phyloP scores from a whole-genome alignment of 2,797 vertebrate species.

The Halcyon smyrnensis region DNA sequence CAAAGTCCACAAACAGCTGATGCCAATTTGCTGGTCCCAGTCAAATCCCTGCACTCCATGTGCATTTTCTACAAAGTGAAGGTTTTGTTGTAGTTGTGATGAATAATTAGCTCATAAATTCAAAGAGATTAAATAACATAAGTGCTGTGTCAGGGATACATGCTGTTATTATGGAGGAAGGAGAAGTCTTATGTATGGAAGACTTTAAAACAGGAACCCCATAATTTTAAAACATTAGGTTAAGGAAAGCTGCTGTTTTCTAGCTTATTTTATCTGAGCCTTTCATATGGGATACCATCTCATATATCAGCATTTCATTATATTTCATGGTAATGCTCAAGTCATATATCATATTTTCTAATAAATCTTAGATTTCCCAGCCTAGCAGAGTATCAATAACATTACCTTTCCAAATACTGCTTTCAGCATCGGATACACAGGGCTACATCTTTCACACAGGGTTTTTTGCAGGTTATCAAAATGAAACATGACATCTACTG shows the following conservation, averaged over 20 bases:
- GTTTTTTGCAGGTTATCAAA: constrained; percentile 28
- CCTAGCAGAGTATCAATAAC: constrained; percentile 3
- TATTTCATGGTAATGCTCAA: constrained; percentile 12
- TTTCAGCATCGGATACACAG: background rate
- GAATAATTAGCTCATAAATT: background rate
- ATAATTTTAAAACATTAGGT: background rate
- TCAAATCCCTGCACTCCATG: background rate
- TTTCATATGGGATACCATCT: background rate
- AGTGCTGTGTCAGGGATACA: accelerated
- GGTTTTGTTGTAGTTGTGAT: background rate
- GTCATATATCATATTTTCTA: constrained; percentile 29
- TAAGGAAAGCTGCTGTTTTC: background rate
- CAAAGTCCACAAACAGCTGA: background rate
- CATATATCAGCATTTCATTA: constrained; percentile 48
- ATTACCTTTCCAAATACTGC: constrained; percentile 9
- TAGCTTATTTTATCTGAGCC: background rate
- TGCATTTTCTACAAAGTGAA: background rate
- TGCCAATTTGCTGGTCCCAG: background rate
- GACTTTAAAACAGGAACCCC: background rate
- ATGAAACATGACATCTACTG: constrained; percentile 45
- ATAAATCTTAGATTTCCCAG: constrained; percentile 58
- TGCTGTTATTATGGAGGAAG: background rate
- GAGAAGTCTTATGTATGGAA: background rate
- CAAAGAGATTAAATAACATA: background rate
- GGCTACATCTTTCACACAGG: background rate